Evolutionary conservation across 1,140 invertebrate genomes (phyloP).

Genomic region (Oncopodura yosiiana): DNA sequence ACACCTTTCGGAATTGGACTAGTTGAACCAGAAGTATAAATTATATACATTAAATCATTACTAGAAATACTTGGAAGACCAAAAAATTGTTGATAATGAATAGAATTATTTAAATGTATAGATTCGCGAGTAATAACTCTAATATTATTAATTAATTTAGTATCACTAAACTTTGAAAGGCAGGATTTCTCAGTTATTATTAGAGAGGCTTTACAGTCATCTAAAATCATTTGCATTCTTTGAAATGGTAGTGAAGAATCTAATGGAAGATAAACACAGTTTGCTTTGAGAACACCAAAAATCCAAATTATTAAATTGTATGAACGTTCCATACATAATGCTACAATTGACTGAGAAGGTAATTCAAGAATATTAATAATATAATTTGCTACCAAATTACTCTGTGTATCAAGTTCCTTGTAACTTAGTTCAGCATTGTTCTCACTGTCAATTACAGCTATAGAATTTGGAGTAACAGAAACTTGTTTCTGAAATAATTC

Average conservation of each 20-base stretch:
- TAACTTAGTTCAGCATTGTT: too few relatives aligned
- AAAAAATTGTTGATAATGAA: background rate
- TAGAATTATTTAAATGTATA: background rate
- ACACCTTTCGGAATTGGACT: constrained; percentile 21
- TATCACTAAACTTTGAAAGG: background rate
- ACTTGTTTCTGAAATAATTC: too few relatives aligned
- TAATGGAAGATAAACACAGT: constrained; percentile 5
- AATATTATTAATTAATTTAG: background rate
- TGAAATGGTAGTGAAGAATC: constrained; percentile 5
- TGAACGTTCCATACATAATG: background rate
- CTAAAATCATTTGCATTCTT: constrained; percentile 3
- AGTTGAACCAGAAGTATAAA: constrained; percentile 20
- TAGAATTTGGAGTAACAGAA: too few relatives aligned
- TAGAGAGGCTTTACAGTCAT: constrained; percentile 1
- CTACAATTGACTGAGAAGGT: too few relatives aligned
- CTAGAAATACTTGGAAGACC: background rate
- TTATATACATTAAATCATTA: constrained; percentile 10
- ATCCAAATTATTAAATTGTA: constrained; percentile 5
- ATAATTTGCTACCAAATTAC: too few relatives aligned
- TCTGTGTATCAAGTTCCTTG: too few relatives aligned
- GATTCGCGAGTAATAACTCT: background rate
- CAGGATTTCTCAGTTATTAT: background rate
- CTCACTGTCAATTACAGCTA: too few relatives aligned
- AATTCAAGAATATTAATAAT: too few relatives aligned
- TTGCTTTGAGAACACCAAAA: constrained; percentile 7